These are phyloP conservation scores for Pandemis heparana DNA, from an alignment of 2,888 invertebrate species.

Conservation along the genomic window DNA sequence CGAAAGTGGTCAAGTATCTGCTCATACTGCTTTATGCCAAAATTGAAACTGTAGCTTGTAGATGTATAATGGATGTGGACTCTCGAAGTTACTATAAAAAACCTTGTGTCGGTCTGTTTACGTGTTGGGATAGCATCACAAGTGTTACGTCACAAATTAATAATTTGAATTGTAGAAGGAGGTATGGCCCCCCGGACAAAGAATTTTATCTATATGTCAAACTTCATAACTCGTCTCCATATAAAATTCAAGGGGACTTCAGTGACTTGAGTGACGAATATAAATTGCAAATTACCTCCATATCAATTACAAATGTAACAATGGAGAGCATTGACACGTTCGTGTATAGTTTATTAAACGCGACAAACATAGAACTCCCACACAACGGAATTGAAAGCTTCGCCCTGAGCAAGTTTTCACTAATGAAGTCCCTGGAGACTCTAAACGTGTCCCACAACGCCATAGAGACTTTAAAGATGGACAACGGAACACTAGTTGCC, in stretches of 20 bases:
- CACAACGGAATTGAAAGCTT: background rate
- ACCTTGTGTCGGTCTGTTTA: background rate
- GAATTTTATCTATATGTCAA: background rate
- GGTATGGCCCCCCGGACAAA: too few species aligned
- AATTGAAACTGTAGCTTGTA: background rate
- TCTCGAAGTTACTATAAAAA: too few species aligned
- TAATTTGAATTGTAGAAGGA: background rate
- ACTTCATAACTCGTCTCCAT: background rate
- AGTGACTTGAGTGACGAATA: background rate
- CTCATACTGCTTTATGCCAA: background rate
- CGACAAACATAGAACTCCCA: background rate
- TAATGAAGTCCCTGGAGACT: background rate
- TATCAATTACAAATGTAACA: background rate
- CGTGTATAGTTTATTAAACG: background rate
- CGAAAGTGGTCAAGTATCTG: background rate
- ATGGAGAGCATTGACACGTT: background rate
- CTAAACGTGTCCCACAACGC: background rate
- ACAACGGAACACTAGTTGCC: background rate
- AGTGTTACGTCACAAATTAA: background rate
- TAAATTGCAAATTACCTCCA: background rate
- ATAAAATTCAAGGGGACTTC: background rate
- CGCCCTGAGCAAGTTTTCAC: background rate
- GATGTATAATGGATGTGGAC: too few species aligned
- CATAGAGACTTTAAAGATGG: background rate
- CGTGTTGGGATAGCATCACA: background rate